Conservation (phyloP, 1,140 invertebrate genomes). For the Drosophila lowei region DNA sequence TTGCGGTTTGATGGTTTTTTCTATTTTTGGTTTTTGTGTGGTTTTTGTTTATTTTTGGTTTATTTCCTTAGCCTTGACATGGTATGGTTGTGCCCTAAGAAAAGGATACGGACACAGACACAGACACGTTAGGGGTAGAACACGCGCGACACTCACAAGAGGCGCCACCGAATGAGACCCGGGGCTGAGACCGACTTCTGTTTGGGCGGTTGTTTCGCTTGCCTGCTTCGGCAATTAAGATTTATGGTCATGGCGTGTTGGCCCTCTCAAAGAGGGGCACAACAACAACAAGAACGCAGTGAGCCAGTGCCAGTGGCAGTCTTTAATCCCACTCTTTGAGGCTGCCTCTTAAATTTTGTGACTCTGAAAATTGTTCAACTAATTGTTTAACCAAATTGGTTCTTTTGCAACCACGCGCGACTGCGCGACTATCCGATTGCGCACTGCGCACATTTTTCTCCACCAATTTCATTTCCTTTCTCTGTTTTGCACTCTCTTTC, state of each 20-base stretch:
- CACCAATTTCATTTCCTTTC: neutral
- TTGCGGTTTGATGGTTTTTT: slow-evolving; percentile 12
- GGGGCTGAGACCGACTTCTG: slow-evolving; percentile 17
- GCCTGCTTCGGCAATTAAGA: slow-evolving; percentile 76
- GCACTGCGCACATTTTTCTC: slow-evolving; percentile 1
- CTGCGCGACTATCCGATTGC: slow-evolving; percentile 41
- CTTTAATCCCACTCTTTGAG: neutral
- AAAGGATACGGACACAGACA: neutral
- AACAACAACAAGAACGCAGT: no score
- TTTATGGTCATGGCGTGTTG: slow-evolving; percentile 75
- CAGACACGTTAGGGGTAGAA: slow-evolving; percentile 1
- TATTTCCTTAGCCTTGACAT: slow-evolving; percentile 50
- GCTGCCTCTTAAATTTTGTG: slow-evolving; percentile 9
- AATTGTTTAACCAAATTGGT: slow-evolving; percentile 53
- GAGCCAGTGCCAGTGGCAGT: no score
- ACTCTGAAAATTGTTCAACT: slow-evolving; percentile 53
- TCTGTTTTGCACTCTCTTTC: slow-evolving; percentile 12
- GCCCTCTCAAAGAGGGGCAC: slow-evolving; percentile 22
- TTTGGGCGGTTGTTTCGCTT: slow-evolving; percentile 55
- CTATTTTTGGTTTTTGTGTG: slow-evolving; percentile 13
- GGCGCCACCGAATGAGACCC: neutral
- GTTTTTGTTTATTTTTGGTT: slow-evolving; percentile 32
- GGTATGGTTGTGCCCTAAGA: slow-evolving; percentile 35
- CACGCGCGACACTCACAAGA: slow-evolving; percentile 10
- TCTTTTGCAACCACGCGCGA: slow-evolving; percentile 61